Conservation (phyloP, 2,888 invertebrate genomes). For the Cenopis cana region DNA sequence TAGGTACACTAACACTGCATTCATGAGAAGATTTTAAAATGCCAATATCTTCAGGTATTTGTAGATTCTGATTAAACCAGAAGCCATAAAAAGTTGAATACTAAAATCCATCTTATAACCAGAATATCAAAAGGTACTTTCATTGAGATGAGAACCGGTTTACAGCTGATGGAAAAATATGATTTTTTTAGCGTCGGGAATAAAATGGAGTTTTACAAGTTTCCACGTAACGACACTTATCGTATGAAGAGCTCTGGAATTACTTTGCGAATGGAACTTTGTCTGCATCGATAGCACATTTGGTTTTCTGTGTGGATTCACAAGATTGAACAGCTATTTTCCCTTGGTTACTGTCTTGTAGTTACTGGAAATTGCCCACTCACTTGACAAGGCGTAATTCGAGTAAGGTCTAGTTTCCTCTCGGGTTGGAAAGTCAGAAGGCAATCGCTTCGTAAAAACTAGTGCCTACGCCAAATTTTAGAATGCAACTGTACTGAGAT, state of each 20-base stretch:
- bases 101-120: not conserved
- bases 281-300: not conserved
- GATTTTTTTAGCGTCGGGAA: not conserved
- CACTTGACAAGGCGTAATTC: too few species aligned
- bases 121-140: conserved; percentile 10
- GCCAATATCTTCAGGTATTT: not conserved
- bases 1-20: too few species aligned
- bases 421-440: too few species aligned
- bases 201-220: conserved; percentile 13
- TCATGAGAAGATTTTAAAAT: too few species aligned
- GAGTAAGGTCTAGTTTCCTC: too few species aligned
- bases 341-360: too few species aligned
- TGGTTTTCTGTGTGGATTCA: too few species aligned
- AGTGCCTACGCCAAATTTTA: too few species aligned
- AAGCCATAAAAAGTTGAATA: not conserved
- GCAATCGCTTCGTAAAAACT: too few species aligned
- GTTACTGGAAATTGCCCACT: too few species aligned
- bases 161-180: conserved; percentile 8
- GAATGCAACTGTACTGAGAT: too few species aligned
- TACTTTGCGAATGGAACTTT: not conserved
- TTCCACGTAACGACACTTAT: not conserved
- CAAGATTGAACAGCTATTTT: too few species aligned
- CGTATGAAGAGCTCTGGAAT: not conserved
- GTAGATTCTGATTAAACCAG: not conserved
- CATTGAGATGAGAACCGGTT: conserved; percentile 5